A percentile compares a stretch with the other conserved stretches of the same genome.
Conservation (phyloP, 2,797 vertebrate species). For the Melopsittacus undulatus region DNA sequence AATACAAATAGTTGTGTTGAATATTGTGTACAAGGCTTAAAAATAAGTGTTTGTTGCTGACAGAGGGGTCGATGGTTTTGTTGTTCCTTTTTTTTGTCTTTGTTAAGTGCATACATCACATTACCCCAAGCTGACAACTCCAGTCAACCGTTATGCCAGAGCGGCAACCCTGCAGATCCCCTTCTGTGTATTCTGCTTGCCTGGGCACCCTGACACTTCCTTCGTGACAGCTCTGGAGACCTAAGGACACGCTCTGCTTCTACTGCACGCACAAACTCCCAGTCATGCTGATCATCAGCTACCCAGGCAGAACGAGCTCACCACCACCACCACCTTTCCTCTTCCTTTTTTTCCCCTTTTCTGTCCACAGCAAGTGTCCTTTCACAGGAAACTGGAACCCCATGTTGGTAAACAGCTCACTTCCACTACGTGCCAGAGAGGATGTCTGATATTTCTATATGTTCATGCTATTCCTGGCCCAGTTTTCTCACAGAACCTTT, state of each 20-base stretch:
- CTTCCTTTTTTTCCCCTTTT: no score
- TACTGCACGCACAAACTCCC: neutral
- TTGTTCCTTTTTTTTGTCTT: neutral
- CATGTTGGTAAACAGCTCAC: neutral
- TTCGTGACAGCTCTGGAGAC: conserved; percentile 42
- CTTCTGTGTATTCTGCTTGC: conserved; percentile 59
- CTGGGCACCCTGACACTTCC: conserved; percentile 49
- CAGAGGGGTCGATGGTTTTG: neutral
- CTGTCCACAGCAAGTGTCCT: neutral
- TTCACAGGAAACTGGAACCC: neutral
- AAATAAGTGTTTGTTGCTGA: neutral
- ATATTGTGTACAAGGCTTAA: neutral
- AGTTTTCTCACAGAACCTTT: conserved; percentile 3
- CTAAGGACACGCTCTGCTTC: neutral
- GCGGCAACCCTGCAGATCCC: conserved; percentile 19
- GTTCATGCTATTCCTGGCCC: neutral
- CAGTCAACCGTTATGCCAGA: conserved; percentile 10
- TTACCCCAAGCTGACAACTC: conserved; percentile 50
- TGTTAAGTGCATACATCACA: conserved; percentile 27
- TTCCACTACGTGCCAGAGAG: neutral
- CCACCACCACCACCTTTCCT: no score
- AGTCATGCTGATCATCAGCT: neutral
- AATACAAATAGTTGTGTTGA: neutral
- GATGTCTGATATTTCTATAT: conserved; percentile 17
- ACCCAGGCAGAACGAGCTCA: neutral